Evolutionary conservation across 2,888 invertebrate genomes (phyloP).

Genomic region (Sipha maydis): DNA sequence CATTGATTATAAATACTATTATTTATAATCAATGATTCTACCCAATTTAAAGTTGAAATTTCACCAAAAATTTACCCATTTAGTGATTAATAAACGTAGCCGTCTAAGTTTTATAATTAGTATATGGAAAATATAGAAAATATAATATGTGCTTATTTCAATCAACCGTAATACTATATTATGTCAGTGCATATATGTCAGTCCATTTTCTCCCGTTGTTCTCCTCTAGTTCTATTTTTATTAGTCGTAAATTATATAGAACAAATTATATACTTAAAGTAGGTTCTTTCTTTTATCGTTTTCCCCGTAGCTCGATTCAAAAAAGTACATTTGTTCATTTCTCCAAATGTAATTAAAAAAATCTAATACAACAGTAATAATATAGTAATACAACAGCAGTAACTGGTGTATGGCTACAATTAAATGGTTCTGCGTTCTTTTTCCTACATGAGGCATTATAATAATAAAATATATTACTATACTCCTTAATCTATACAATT

Average conservation of each 20-base stretch:
- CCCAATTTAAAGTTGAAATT: conserved; percentile 5
- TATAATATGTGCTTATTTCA: too few species aligned
- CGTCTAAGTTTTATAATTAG: too few species aligned
- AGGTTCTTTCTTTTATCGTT: not conserved
- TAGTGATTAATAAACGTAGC: not conserved
- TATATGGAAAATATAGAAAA: too few species aligned
- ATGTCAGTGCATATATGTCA: too few species aligned
- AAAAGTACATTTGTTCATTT: not conserved
- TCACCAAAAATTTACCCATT: not conserved
- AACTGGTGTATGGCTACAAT: too few species aligned
- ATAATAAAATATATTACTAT: too few species aligned
- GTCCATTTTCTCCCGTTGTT: not conserved
- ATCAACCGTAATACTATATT: not conserved
- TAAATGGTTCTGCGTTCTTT: too few species aligned
- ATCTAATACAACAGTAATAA: not conserved
- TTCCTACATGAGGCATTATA: too few species aligned
- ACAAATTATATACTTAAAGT: not conserved
- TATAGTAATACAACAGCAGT: not conserved
- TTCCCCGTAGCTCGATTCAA: not conserved
- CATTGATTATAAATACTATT: too few species aligned
- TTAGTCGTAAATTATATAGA: not conserved
- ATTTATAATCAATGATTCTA: too few species aligned
- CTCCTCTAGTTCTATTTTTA: not conserved
- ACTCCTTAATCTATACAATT: not conserved
- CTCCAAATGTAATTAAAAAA: not conserved